Evolutionary conservation across 2,797 vertebrate genomes (phyloP).

Genomic region (Ciconia nigra): DNA sequence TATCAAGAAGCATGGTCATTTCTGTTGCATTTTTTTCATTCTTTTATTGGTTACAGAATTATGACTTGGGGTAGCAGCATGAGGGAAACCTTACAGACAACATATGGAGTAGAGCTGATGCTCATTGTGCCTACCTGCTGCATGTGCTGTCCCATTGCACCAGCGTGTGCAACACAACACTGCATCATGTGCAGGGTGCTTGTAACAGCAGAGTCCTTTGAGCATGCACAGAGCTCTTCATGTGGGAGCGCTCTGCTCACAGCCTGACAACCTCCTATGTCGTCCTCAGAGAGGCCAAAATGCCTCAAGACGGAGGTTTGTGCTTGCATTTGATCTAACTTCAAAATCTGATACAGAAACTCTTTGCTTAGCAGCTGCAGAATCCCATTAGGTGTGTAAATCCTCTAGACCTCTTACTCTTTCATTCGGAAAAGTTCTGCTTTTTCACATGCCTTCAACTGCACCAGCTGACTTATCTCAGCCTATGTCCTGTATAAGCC

Average conservation of each 20-base stretch:
- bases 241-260: neutral
- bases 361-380: neutral
- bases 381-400: neutral
- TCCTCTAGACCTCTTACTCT: neutral
- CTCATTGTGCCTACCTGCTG: neutral
- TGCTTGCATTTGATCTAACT: neutral
- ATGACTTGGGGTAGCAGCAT: neutral
- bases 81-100: neutral
- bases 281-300: neutral
- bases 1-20: neutral
- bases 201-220: neutral
- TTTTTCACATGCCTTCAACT: neutral
- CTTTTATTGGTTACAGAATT: neutral
- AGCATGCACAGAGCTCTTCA: neutral
- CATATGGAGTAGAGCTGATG: neutral
- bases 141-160: fast-evolving
- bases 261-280: neutral
- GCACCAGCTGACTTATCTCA: neutral
- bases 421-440: neutral
- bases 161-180: neutral
- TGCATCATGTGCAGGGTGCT: neutral
- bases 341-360: neutral
- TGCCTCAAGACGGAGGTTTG: fast-evolving
- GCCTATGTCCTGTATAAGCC: neutral
- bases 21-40: neutral